Conservation (phyloP, 2,888 invertebrate species). For the Philaethria dido region DNA sequence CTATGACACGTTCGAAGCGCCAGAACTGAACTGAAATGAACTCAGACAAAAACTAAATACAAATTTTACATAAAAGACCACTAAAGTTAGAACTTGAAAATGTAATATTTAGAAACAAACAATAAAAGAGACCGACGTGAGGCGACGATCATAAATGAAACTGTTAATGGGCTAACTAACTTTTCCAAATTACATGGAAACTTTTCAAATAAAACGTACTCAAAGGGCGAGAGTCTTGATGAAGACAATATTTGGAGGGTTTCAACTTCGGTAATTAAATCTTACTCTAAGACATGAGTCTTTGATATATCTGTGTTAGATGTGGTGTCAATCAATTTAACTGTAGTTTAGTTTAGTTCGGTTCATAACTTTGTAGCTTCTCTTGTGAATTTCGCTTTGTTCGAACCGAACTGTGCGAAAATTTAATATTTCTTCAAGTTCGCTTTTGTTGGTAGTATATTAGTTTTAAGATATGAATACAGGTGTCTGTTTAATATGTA, state of each 20-base stretch:
- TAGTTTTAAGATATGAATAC: background rate
- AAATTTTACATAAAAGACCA: background rate
- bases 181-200: conserved; percentile 73
- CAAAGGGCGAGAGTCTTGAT: conserved; percentile 72
- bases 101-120: conserved; percentile 12
- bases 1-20: too few species aligned
- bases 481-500: background rate
- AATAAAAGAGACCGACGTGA: conserved; percentile 28
- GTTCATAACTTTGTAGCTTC: conserved; percentile 16
- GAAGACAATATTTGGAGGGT: conserved; percentile 77
- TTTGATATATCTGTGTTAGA: conserved; percentile 62
- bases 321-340: conserved; percentile 60
- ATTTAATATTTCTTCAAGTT: conserved; percentile 11
- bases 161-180: conserved; percentile 72
- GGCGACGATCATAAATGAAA: conserved; percentile 55
- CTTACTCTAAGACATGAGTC: conserved; percentile 62
- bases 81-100: background rate
- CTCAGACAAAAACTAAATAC: background rate
- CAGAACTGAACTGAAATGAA: too few species aligned
- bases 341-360: conserved; percentile 43
- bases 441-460: background rate
- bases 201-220: conserved; percentile 79
- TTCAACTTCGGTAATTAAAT: conserved; percentile 74
- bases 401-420: background rate
- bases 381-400: conserved; percentile 23